A percentile compares a stretch with the other conserved stretches of the same genome.
phyloP scores from a whole-genome alignment of 2,888 invertebrate genomes.

The Lampropteryx suffumata region DNA sequence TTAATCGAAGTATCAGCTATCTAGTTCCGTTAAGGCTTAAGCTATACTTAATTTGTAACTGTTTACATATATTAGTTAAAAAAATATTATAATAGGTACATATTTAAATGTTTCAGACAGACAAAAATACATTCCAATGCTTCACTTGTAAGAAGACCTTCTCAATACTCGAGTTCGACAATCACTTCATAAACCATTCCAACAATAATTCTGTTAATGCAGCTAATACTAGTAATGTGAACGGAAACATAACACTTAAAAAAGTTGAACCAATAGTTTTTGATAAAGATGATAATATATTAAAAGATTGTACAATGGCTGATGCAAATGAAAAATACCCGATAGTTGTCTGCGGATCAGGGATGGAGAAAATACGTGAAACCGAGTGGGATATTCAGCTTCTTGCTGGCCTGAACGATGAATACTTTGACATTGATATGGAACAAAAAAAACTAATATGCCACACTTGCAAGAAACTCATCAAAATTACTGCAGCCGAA shows the following conservation, averaged over 20 bases:
- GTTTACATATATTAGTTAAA: no score
- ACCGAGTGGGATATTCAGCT: conserved; percentile 29
- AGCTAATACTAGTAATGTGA: background rate
- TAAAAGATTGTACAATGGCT: conserved; percentile 5
- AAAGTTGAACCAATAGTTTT: background rate
- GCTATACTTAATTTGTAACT: no score
- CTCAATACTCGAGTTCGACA: conserved; percentile 22
- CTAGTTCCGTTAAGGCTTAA: no score
- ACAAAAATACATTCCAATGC: conserved; percentile 47
- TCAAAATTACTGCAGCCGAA: conserved; percentile 34
- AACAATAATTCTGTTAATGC: conserved; percentile 9
- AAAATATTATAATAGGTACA: no score
- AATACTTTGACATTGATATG: conserved; percentile 43
- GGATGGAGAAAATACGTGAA: conserved; percentile 17
- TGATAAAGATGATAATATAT: conserved; percentile 6
- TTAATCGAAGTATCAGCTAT: no score
- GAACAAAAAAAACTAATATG: conserved; percentile 43
- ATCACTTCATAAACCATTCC: conserved; percentile 38
- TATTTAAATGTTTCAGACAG: conserved; percentile 45
- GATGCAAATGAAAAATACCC: background rate
- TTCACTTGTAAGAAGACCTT: conserved; percentile 52
- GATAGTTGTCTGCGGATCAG: conserved; percentile 12
- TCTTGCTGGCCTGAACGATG: conserved; percentile 36
- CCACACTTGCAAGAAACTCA: conserved; percentile 42
- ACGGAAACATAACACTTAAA: background rate